Percentiles rank a stretch among this genome's conserved stretches.
Conservation (phyloP, 1,140 invertebrate species). For the Drosophila carrolli region DNA sequence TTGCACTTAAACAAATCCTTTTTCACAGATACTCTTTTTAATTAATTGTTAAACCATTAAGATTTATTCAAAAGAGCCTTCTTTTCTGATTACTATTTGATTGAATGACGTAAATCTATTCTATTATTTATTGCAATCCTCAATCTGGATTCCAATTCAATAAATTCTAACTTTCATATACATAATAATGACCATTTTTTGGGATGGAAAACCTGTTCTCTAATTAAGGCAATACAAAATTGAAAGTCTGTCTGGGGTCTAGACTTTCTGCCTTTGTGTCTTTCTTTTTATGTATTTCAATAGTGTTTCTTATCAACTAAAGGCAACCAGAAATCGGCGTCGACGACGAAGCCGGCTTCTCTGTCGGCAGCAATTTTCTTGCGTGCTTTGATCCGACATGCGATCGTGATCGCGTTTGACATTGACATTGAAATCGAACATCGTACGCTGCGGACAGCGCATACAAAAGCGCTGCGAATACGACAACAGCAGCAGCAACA, state of each 20-base stretch:
- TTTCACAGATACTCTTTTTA: constrained; percentile 1
- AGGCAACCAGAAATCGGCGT: constrained; percentile 23
- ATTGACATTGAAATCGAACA: constrained; percentile 73
- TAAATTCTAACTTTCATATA: constrained; percentile 1
- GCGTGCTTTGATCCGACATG: constrained; percentile 57
- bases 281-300: background rate
- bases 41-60: background rate
- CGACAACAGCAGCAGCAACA: constrained; percentile 1
- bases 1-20: background rate
- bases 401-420: constrained; percentile 71
- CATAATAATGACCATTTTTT: background rate
- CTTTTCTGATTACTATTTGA: constrained; percentile 13
- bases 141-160: background rate
- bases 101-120: constrained; percentile 9
- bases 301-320: constrained; percentile 28
- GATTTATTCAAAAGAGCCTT: background rate
- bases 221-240: constrained; percentile 6
- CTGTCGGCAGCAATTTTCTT: constrained; percentile 47
- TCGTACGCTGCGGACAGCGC: constrained; percentile 16
- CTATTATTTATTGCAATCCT: background rate
- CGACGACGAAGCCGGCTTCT: constrained; percentile 1
- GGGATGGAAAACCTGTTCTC: constrained; percentile 13
- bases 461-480: constrained; percentile 36
- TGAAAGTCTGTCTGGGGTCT: constrained; percentile 23
- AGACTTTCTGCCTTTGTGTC: constrained; percentile 10